phyloP scores from a whole-genome alignment of 2,888 invertebrate species.

The Brachyptera risi region DNA sequence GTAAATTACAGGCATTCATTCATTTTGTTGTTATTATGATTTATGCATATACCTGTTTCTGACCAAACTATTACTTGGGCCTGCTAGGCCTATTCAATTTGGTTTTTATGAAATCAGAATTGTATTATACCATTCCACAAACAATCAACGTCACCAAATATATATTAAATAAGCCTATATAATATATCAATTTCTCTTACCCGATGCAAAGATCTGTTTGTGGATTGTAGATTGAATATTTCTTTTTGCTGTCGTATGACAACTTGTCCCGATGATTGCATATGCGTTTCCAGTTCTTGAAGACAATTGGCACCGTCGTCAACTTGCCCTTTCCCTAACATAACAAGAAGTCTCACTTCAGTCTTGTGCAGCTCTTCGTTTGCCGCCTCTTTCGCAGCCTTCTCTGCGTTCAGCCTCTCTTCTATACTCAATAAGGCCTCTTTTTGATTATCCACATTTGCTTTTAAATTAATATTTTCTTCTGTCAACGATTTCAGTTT shows the following conservation, averaged over 20 bases:
- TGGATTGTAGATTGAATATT: slow-evolving; percentile 64
- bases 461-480: neutral
- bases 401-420: slow-evolving; percentile 18
- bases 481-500: neutral
- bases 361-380: slow-evolving; percentile 34
- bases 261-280: slow-evolving; percentile 69
- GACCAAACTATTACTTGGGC: too few species aligned
- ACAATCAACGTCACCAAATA: too few species aligned
- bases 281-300: slow-evolving; percentile 68
- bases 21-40: too few species aligned
- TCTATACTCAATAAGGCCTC: neutral
- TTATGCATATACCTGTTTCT: too few species aligned
- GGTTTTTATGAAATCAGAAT: too few species aligned
- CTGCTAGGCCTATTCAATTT: too few species aligned
- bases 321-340: slow-evolving; percentile 40
- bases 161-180: too few species aligned
- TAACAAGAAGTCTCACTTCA: neutral
- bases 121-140: too few species aligned
- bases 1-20: too few species aligned
- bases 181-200: slow-evolving; percentile 54
- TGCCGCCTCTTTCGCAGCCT: slow-evolving; percentile 44
- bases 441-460: neutral
- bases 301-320: slow-evolving; percentile 61
- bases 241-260: slow-evolving; percentile 72
- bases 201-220: slow-evolving; percentile 66